Base-by-base conservation (phyloP, 2,797 vertebrate species). In the Knipowitschia caucasica region DNA sequence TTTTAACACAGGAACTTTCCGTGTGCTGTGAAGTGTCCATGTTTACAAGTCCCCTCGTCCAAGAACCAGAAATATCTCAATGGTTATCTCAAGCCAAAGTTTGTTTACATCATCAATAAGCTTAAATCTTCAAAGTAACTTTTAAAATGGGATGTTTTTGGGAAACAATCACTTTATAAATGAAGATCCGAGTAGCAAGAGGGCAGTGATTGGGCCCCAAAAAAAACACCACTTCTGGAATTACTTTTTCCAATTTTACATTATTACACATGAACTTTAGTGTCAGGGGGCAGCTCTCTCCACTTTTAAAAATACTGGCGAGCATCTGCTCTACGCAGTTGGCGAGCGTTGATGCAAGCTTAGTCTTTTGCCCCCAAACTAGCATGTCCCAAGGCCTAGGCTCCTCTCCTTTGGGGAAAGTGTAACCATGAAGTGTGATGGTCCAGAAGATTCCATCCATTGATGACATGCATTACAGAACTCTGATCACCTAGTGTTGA, bases 291-390 rank as follows among this genome's bases (percentile, higher is more conserved):
- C n/a, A n/a, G n/a, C n/a, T n/a, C n/a, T n/a, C n/a, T n/a, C n/a
- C n/a, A n/a, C n/a, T n/a, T n/a, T n/a, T n/a, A n/a, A n/a, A n/a
- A n/a, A n/a, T n/a, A n/a, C n/a, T n/a, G n/a, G n/a, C n/a, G n/a
- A n/a, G n/a, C n/a, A n/a, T n/a, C n/a, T n/a, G n/a, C n/a, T n/a
- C n/a, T n/a, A n/a, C n/a, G n/a, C n/a, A n/a, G n/a, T n/a, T n/a
- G n/a, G n/a, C n/a, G n/a, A n/a, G n/a, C n/a, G n/a, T n/a, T n/a
- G n/a, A n/a, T n/a, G n/a, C n/a, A n/a, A n/a, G n/a, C n/a, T n/a
- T n/a, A n/a, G n/a, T n/a, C n/a, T n/a, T 92, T 92, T 91, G 89
- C 92, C 91, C 91, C 91, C 89, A 90, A 90, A 90, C 54, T 25
- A 67, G 91, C 86, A 86, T 80, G 90, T 90, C 89, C 58, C 40